Evolutionary conservation across 2,113 vertebrate species (phyloP), one percentile per base, ranked within the genome.

Genomic region (Mixornis gularis): DNA sequence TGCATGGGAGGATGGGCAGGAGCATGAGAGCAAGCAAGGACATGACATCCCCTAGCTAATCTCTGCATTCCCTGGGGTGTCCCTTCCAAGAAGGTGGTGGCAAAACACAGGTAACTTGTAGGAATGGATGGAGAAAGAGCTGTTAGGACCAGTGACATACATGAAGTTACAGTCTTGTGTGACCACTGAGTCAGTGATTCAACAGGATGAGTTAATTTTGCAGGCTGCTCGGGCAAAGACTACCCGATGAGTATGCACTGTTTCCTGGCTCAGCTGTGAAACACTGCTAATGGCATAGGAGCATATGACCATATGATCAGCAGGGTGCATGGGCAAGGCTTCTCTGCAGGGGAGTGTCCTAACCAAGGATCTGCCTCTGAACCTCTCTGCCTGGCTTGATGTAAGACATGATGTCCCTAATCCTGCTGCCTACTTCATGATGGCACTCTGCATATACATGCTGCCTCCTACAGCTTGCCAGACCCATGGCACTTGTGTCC

Each of bases 181-280:
- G 64, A 68, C 17, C 40, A 25, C 19, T 66, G 76, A 93, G 55
- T 72, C n/a, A 41, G 38, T 62, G 49, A 32, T 44, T 95, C 58
- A 46, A 9, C 8, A 40, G 56, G 38, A 63, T 32, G 71, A 72
- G 59, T 86, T 77, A 27, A 36, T 82, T 78, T 89, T 77, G 52
- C 46, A 51, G 51, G 46, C 32, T 52, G 27, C 51, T 82, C 63
- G 43, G 58, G 21, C 58, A 66, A 78, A 88, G 63, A 5, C 44
- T 73, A 3, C 22, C 12, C 0, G 0, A 48, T 36, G 40, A 82
- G 53, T 9, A 6, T 3, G 12, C 29, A 0, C 25, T 29, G 53
- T 49, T 83, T 70, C 41, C 53, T 59, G n/a, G 41, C 40, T 85
- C 56, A 29, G 21, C 48, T 62, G 1, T n/a, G 78, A 24, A 77